These are phyloP conservation scores for Pantherophis vulpinus DNA, from an alignment of 2,797 vertebrate genomes.

Conservation along the genomic window DNA sequence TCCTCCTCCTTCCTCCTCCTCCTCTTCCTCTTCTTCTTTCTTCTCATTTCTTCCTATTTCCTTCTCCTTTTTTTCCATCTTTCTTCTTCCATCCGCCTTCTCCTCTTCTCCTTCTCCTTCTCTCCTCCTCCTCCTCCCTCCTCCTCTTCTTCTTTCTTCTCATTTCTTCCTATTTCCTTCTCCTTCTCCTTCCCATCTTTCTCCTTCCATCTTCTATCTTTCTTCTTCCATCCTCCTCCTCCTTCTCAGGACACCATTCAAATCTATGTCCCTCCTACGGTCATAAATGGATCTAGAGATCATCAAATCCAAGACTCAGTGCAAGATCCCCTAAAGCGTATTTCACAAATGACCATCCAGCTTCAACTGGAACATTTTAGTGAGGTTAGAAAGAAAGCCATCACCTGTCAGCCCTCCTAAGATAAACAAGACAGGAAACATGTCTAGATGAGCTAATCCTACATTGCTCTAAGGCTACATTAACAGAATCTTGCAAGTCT, in stretches of 20 bases:
- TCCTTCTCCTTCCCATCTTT: no score
- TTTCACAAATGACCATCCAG: not conserved
- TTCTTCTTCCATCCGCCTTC: not conserved
- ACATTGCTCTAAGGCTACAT: not conserved
- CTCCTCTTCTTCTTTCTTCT: not conserved
- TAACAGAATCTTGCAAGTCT: not conserved
- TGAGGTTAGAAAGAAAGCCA: not conserved
- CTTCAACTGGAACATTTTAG: not conserved
- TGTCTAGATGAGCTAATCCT: not conserved
- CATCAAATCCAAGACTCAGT: not conserved
- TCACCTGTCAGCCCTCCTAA: not conserved
- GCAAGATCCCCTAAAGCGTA: not conserved
- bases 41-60: no score
- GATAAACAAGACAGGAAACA: not conserved
- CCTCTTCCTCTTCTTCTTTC: rapidly evolving
- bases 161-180: no score
- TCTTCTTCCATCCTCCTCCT: not conserved
- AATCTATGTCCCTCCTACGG: not conserved
- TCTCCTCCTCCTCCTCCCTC: no score
- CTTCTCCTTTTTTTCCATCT: not conserved
- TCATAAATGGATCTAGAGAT: not conserved
- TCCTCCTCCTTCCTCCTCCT: no score
- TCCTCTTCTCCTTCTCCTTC: no score
- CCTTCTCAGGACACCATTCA: not conserved
- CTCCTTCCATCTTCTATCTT: no score